Conservation (phyloP, 2,888 invertebrate genomes). For the Morpho deidamia region DNA sequence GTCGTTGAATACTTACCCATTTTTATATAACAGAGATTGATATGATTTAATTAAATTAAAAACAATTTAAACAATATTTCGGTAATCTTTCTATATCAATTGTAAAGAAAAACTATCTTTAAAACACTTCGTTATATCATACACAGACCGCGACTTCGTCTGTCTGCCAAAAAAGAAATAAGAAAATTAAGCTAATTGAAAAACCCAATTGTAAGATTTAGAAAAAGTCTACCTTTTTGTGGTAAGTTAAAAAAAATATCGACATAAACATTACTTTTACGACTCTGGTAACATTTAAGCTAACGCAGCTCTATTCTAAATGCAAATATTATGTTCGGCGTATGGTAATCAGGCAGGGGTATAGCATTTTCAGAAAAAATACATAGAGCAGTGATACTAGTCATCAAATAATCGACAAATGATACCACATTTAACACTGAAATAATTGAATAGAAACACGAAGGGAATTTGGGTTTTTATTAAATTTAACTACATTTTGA, state of each 20-base stretch:
- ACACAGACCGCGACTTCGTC: too few species aligned
- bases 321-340: conserved; percentile 10
- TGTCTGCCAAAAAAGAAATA: too few species aligned
- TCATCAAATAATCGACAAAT: neutral
- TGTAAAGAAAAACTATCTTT: too few species aligned
- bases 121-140: too few species aligned
- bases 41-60: neutral
- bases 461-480: too few species aligned
- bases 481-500: too few species aligned
- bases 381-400: neutral
- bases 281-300: conserved; percentile 5
- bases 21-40: neutral
- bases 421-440: too few species aligned
- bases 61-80: neutral
- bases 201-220: too few species aligned
- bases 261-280: conserved; percentile 4
- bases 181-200: too few species aligned
- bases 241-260: neutral
- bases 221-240: neutral
- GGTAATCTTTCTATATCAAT: too few species aligned
- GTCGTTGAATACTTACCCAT: too few species aligned
- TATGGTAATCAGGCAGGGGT: conserved; percentile 7
- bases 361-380: neutral
- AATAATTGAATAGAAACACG: too few species aligned
- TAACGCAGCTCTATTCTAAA: conserved; percentile 6